Conservation (phyloP, 2,113 vertebrate genomes). For the Ptilonorhynchus violaceus region DNA sequence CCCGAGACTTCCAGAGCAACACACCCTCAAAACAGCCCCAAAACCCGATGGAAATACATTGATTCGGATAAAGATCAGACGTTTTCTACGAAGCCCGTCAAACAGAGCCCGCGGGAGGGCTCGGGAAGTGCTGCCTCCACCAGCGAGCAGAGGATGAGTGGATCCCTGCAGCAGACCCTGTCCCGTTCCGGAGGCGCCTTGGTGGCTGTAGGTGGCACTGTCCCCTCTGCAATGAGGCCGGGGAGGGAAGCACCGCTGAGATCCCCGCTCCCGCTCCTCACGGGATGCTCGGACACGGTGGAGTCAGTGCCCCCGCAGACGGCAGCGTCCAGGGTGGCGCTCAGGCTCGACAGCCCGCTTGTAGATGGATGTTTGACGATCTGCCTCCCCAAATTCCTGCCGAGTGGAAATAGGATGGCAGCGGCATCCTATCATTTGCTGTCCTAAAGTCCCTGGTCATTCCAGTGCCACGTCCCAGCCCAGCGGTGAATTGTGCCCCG, state of each 20-base stretch:
- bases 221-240: not conserved
- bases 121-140: not conserved
- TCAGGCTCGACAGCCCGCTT: not conserved
- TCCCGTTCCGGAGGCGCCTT: no score
- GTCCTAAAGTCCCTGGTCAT: not conserved
- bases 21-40: not conserved
- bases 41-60: not conserved
- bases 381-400: not conserved
- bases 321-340: not conserved
- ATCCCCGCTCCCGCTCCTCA: not conserved
- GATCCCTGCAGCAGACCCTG: no score
- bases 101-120: not conserved
- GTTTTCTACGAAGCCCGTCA: not conserved
- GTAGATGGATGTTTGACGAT: not conserved
- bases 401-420: not conserved
- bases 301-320: not conserved
- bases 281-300: not conserved
- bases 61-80: not conserved
- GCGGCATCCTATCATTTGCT: not conserved
- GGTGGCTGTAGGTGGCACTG: slow-evolving; percentile 50
- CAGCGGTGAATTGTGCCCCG: not conserved
- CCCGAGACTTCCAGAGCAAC: not conserved
- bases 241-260: not conserved
- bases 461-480: not conserved
- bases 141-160: not conserved